These are phyloP conservation scores for Callipepla squamata DNA, from an alignment of 2,113 vertebrate genomes.

Conservation along the genomic window DNA sequence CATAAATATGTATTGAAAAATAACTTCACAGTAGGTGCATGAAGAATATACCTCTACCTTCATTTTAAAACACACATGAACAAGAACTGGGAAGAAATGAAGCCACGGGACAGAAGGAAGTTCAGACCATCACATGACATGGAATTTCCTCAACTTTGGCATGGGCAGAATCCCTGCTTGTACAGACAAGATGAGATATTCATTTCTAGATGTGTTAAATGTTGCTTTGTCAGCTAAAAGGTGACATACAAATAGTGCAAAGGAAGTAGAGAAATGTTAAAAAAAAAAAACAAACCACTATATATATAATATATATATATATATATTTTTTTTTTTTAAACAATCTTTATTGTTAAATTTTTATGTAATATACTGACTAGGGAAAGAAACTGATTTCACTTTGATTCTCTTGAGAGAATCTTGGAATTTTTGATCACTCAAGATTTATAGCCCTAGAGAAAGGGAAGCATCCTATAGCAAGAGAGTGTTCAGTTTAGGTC, in stretches of 20 bases:
- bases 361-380: not conserved
- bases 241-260: not conserved
- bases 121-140: not conserved
- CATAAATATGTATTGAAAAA: constrained; percentile 62
- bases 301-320: too few relatives aligned
- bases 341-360: not conserved
- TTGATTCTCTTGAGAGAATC: not conserved
- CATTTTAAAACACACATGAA: not conserved
- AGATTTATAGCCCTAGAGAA: not conserved
- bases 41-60: not conserved
- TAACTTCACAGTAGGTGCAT: not conserved
- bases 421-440: rapidly evolving
- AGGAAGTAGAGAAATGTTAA: not conserved
- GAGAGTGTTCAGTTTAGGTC: not conserved
- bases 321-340: not conserved
- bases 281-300: not conserved
- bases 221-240: not conserved
- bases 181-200: not conserved
- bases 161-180: not conserved
- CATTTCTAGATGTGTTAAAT: not conserved
- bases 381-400: too few relatives aligned
- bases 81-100: not conserved
- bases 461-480: not conserved
- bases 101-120: not conserved
- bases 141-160: not conserved